phyloP scores from a whole-genome alignment of 2,113 vertebrate genomes.

The Gobius niger region DNA sequence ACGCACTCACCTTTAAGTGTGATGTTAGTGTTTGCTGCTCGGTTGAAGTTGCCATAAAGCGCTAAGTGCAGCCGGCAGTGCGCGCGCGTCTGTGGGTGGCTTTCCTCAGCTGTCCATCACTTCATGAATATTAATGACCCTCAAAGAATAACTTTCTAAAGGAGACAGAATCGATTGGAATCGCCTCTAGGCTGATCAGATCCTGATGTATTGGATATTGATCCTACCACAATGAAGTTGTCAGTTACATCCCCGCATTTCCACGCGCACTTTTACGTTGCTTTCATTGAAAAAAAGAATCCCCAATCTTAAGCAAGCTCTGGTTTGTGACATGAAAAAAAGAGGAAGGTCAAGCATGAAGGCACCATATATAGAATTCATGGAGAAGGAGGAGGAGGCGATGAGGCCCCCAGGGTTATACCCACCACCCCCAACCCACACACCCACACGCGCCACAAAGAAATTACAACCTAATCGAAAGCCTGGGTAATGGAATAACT shows the following conservation, averaged over 20 bases:
- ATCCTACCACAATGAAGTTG: conserved; percentile 63
- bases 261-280: conserved; percentile 38
- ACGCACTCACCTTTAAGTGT: neutral
- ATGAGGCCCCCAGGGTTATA: conserved; percentile 47
- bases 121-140: conserved; percentile 77
- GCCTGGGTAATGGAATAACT: conserved; percentile 68
- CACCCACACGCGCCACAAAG: conserved; percentile 36
- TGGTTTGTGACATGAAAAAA: conserved; percentile 23
- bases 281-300: conserved; percentile 24
- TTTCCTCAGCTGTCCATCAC: conserved; percentile 35
- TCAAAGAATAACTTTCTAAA: conserved; percentile 38
- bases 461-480: conserved; percentile 68
- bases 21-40: neutral
- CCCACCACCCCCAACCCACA: conserved; percentile 18
- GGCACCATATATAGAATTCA: conserved; percentile 21
- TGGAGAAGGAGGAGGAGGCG: conserved; percentile 26
- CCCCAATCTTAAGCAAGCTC: conserved; percentile 22
- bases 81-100: conserved; percentile 7
- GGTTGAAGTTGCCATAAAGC: neutral
- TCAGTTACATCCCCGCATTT: conserved; percentile 62
- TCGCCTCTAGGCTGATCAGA: conserved; percentile 58
- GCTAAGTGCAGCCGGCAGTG: neutral
- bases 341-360: conserved; percentile 43
- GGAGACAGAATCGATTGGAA: conserved; percentile 49
- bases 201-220: conserved; percentile 64